A percentile compares a stretch with the other conserved stretches of the same genome.
Conservation (phyloP, 2,888 invertebrate species). For the Andricus quercusramuli region DNA sequence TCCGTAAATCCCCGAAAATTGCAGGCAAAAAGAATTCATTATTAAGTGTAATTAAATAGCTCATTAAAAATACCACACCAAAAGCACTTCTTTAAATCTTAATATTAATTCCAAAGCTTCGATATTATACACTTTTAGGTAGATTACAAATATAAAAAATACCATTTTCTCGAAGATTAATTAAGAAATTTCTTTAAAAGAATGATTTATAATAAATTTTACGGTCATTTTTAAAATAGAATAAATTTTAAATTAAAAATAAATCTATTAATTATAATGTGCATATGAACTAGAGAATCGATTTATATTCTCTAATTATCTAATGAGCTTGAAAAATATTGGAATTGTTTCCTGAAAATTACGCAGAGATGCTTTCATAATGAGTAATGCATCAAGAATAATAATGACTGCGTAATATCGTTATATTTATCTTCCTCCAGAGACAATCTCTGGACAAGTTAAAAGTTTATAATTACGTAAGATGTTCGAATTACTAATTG, state of each 20-base stretch:
- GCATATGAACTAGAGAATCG: background rate
- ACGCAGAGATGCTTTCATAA: background rate
- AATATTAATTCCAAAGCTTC: background rate
- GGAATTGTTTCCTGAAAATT: conserved; percentile 8
- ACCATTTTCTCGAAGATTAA: too few species aligned
- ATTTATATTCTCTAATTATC: background rate
- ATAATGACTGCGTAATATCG: background rate
- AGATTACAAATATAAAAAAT: too few species aligned
- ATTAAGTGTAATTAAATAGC: background rate
- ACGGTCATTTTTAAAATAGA: background rate
- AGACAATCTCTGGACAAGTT: background rate
- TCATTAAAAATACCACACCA: background rate
- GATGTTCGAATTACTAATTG: background rate
- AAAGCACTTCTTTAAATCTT: background rate
- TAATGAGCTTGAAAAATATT: background rate
- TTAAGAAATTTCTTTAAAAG: too few species aligned
- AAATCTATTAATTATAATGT: too few species aligned
- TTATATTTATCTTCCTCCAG: background rate
- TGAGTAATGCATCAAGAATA: background rate
- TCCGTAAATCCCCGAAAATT: conserved; percentile 50
- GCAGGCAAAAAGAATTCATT: conserved; percentile 35
- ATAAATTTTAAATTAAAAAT: too few species aligned
- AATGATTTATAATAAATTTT: too few species aligned
- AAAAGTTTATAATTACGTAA: background rate
- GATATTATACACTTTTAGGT: background rate